Base-by-base conservation (phyloP, 2,113 vertebrate species). In the Astur gentilis region DNA sequence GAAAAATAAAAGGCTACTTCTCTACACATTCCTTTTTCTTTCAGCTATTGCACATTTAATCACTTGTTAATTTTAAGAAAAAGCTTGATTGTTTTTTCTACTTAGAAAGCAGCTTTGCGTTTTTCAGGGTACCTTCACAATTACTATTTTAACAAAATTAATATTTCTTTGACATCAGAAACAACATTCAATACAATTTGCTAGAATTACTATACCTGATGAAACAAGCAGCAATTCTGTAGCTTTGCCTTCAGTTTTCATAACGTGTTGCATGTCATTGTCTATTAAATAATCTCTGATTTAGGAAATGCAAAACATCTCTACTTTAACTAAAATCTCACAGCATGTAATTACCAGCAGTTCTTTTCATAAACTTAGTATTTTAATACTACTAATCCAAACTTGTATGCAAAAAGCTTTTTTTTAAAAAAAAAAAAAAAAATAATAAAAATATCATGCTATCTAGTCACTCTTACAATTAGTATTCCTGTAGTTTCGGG, bases 161-260 rank as follows among this genome's bases (percentile, higher is more conserved):
- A 9, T 44, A 95, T 10, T 77, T 91, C 84, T 80, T 80, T 80
- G 81, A 93, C 62, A 89, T 81, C 50, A 90, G 75, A 93, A 93
- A 78, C 21, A 87, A 58, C 32, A 92, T 71, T 91, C 31, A 72
- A 93, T 34, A 95, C 45, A 64, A 67, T 49, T 72, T 93, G 23
- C 75, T 82, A 77, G 70, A 96, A 95, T 95, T 97, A 97, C 97
- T 86, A 38, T 97, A 97, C 97, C 97, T 97, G 94, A 91, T 93
- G 75, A 93, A 92, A 93, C 94, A 94, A 96, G 90, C 73, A 96
- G 85, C 71, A 96, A 90, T 87, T 95, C 86, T 93, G 93, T 95
- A 89, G 93, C 83, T 83, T 62, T 96, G 38, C 83, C 55, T 95
- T 96, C 79, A 38, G 65, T 89, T 92, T 45, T 86, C 93, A 26